phyloP scores from a whole-genome alignment of 2,797 vertebrate species.

The Psittacula derbiana region DNA sequence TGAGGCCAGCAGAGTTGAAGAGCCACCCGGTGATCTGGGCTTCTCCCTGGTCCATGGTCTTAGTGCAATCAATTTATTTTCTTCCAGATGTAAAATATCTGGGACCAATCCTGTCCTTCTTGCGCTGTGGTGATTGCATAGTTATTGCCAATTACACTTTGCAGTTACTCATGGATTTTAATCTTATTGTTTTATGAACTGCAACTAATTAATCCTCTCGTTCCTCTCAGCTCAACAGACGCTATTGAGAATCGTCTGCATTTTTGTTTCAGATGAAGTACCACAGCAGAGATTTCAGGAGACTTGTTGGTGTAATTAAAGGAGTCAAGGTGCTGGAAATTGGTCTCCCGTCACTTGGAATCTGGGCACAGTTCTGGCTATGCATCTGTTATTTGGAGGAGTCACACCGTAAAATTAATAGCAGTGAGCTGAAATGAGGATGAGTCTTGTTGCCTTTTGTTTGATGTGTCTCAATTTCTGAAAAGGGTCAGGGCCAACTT shows the following conservation, averaged over 20 bases:
- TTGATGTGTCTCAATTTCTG: constrained; percentile 49
- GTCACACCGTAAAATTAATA: constrained; percentile 56
- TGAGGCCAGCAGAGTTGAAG: not conserved
- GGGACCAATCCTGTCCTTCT: not conserved
- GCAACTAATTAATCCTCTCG: constrained; percentile 64
- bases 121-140: not conserved
- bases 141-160: constrained; percentile 36
- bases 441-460: constrained; percentile 56
- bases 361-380: constrained; percentile 13
- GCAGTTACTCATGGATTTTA: constrained; percentile 34
- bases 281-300: constrained; percentile 32
- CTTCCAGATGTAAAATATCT: not conserved
- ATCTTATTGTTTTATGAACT: constrained; percentile 64
- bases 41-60: not conserved
- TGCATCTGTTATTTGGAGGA: constrained; percentile 13
- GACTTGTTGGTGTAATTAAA: constrained; percentile 55
- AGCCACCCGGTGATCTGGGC: not conserved
- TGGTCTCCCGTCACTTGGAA: constrained; percentile 24
- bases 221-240: constrained; percentile 27
- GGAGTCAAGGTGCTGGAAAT: constrained; percentile 52
- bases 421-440: constrained; percentile 37
- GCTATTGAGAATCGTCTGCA: not conserved
- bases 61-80: not conserved
- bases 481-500: constrained; percentile 46
- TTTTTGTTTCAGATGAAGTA: constrained; percentile 49